Percentiles rank a stretch among this genome's conserved stretches.
These are phyloP conservation scores for Chlorocebus sabaeus DNA, from an alignment of 2,113 vertebrate species.

Conservation along the genomic window DNA sequence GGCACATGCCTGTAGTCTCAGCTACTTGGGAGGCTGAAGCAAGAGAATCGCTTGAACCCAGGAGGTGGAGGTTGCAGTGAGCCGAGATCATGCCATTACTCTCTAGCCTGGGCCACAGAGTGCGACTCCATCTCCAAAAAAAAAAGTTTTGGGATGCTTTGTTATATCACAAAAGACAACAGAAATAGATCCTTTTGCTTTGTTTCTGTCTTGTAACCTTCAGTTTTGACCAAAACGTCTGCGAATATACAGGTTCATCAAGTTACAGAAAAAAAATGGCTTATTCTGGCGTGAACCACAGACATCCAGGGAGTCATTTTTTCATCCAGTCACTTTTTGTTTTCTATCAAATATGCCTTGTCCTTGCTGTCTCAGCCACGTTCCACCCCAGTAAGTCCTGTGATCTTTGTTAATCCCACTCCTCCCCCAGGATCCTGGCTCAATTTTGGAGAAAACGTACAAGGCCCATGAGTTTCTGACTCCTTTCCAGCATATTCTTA, in stretches of 20 bases:
- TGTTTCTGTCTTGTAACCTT: neutral
- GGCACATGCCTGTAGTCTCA: too few species aligned
- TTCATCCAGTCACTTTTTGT: neutral
- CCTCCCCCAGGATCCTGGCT: neutral
- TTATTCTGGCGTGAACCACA: neutral
- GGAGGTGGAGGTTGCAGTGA: too few species aligned
- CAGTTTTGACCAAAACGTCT: neutral
- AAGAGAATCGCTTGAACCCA: too few species aligned
- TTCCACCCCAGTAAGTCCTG: neutral
- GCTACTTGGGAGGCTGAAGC: too few species aligned
- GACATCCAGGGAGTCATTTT: neutral
- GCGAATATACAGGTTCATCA: too few species aligned
- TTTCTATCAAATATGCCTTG: neutral
- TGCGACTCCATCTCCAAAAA: accelerated
- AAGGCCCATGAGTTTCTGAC: neutral
- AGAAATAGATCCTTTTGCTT: neutral
- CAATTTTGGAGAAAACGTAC: neutral
- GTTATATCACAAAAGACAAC: neutral
- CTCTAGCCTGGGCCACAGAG: too few species aligned
- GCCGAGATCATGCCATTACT: too few species aligned
- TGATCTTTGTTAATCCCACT: neutral
- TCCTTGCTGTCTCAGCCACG: neutral
- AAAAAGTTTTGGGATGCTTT: neutral
- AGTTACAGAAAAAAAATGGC: neutral
- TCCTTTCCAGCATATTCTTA: conserved; percentile 10